Conservation (phyloP, 2,888 invertebrate species). For the Caenorhabditis zanzibari region DNA sequence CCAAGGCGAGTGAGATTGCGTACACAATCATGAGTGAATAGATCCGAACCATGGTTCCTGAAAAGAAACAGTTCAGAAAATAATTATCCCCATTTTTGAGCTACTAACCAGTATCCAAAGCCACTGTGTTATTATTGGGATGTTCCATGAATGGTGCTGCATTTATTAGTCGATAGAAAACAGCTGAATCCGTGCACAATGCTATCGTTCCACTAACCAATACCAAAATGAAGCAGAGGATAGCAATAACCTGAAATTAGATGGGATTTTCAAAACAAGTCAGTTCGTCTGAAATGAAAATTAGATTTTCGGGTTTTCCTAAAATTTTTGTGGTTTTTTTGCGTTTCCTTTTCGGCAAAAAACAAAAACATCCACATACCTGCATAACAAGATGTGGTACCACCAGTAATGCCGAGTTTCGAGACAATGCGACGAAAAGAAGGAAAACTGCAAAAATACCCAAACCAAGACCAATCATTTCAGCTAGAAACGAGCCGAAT, state of each 20-base stretch:
- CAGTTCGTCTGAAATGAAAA: not conserved
- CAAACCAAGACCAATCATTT: conserved; percentile 74
- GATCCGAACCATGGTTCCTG: conserved; percentile 77
- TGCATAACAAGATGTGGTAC: conserved; percentile 82
- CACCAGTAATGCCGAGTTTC: conserved; percentile 78
- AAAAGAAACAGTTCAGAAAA: conserved; percentile 16
- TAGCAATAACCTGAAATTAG: conserved; percentile 74
- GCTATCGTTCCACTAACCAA: conserved; percentile 79
- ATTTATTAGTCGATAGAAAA: conserved; percentile 82
- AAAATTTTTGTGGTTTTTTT: conserved; percentile 8
- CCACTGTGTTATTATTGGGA: conserved; percentile 80
- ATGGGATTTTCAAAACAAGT: conserved; percentile 7
- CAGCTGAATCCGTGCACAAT: conserved; percentile 78
- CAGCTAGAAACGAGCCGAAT: conserved; percentile 73
- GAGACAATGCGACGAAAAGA: conserved; percentile 77
- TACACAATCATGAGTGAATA: conserved; percentile 79
- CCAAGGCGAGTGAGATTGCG: conserved; percentile 75
- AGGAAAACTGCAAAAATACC: conserved; percentile 76
- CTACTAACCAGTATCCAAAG: conserved; percentile 71
- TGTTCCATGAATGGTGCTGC: conserved; percentile 81
- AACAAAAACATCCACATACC: conserved; percentile 65
- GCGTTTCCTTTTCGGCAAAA: not conserved
- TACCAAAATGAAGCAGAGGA: conserved; percentile 77
- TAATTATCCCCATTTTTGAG: no score
- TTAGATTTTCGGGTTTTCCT: conserved; percentile 16